Conservation (phyloP, 2,888 invertebrate species). For the Fragum sueziense region DNA sequence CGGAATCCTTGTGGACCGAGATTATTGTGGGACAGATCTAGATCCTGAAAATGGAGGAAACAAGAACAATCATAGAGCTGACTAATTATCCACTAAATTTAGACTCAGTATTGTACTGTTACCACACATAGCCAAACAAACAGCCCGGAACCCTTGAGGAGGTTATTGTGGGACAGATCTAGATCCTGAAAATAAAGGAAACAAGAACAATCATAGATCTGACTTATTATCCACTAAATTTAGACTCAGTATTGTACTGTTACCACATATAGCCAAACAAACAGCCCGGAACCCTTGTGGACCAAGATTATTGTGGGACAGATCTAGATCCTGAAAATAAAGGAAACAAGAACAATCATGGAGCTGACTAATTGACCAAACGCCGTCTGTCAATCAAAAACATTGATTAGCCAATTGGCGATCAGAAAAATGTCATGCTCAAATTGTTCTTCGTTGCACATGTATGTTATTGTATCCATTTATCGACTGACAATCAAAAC, state of each 20-base stretch:
- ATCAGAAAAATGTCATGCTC: too few relatives aligned
- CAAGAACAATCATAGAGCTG: too few relatives aligned
- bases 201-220: slow-evolving; percentile 59
- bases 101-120: slow-evolving; percentile 69
- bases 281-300: slow-evolving; percentile 74
- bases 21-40: slow-evolving; percentile 72
- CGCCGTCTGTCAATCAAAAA: too few relatives aligned
- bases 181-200: slow-evolving; percentile 60
- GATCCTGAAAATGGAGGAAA: too few relatives aligned
- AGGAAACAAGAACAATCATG: too few relatives aligned
- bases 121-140: slow-evolving; percentile 71
- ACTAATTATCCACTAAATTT: slow-evolving; percentile 72
- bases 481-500: too few relatives aligned
- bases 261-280: slow-evolving; percentile 70
- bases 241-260: slow-evolving; percentile 67
- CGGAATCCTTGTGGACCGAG: slow-evolving; percentile 75
- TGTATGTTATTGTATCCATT: too few relatives aligned
- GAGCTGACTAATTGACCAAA: too few relatives aligned
- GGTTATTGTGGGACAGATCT: slow-evolving; percentile 71
- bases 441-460: too few relatives aligned
- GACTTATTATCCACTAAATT: slow-evolving; percentile 74
- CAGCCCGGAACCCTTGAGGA: slow-evolving; percentile 71
- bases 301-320: slow-evolving; percentile 73
- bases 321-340: slow-evolving; percentile 73
- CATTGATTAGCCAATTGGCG: too few relatives aligned